These are phyloP conservation scores for Drosophila bifasciata DNA, from an alignment of 1,140 invertebrate genomes.

Conservation along the genomic window DNA sequence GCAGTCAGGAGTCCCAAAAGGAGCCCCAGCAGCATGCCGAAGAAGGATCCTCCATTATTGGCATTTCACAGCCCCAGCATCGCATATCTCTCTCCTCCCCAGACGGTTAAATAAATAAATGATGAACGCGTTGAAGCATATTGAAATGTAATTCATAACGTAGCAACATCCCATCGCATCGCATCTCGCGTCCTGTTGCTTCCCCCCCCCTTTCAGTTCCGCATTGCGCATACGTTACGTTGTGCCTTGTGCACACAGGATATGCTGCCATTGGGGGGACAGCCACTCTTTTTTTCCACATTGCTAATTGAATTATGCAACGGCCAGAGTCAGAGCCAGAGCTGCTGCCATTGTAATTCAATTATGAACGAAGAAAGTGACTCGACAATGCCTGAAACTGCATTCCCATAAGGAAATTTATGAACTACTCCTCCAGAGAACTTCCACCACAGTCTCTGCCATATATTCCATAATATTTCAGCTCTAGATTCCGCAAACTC, in stretches of 20 bases:
- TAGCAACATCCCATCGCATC: constrained; percentile 34
- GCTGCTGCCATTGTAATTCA: constrained; percentile 42
- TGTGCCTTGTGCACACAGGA: constrained; percentile 44
- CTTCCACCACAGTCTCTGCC: not conserved
- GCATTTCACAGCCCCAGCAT: constrained; percentile 40
- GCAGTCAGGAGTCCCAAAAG: constrained; percentile 35
- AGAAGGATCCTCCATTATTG: constrained; percentile 58
- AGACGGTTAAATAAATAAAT: constrained; percentile 72
- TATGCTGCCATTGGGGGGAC: constrained; percentile 27
- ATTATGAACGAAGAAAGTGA: constrained; percentile 22
- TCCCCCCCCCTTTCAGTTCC: not conserved
- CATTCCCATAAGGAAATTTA: not conserved
- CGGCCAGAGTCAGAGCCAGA: too few relatives aligned
- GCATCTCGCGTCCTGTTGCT: constrained; percentile 3
- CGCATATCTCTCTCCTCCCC: constrained; percentile 31
- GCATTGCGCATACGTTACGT: constrained; percentile 48
- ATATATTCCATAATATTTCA: not conserved
- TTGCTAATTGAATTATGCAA: constrained; percentile 57
- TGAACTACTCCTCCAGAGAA: not conserved
- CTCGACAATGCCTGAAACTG: not conserved
- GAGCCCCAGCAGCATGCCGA: constrained; percentile 18
- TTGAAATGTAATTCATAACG: constrained; percentile 81
- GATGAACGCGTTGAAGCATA: constrained; percentile 79
- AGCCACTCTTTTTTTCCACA: constrained; percentile 20
- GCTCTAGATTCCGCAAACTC: too few relatives aligned